Percentiles rank a stretch among this genome's conserved stretches.
Conservation (phyloP, 2,888 invertebrate species). For the Neoitamus cyanurus region DNA sequence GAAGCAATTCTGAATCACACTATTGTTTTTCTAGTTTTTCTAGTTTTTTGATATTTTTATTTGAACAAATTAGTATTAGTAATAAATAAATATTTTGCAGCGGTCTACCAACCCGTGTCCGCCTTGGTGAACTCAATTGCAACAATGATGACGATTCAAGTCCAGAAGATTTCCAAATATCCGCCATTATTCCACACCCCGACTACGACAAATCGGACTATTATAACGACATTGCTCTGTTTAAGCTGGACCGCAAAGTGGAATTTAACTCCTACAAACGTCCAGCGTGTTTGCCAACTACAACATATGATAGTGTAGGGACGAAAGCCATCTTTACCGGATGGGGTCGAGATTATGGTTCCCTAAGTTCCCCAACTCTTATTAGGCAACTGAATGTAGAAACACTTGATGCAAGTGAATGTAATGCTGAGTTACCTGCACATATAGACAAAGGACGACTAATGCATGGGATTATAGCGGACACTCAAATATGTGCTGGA, state of each 20-base stretch:
- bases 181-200: slow-evolving; percentile 61
- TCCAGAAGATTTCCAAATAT: slow-evolving; percentile 60
- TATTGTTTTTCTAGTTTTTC: too few species aligned
- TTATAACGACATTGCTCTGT: slow-evolving; percentile 70
- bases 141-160: slow-evolving; percentile 57
- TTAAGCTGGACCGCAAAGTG: slow-evolving; percentile 64
- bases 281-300: slow-evolving; percentile 68
- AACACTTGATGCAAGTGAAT: too few species aligned
- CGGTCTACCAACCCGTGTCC: slow-evolving; percentile 58
- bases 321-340: slow-evolving; percentile 66
- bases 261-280: slow-evolving; percentile 63
- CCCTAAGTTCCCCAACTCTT: slow-evolving; percentile 58
- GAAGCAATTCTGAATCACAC: too few species aligned
- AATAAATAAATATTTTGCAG: slow-evolving; percentile 54
- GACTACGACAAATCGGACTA: slow-evolving; percentile 61
- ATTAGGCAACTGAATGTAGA: too few species aligned
- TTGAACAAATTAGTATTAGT: too few species aligned
- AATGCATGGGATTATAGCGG: slow-evolving; percentile 35
- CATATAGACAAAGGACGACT: too few species aligned
- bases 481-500: slow-evolving; percentile 71
- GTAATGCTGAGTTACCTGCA: too few species aligned
- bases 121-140: slow-evolving; percentile 61
- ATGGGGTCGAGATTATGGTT: slow-evolving; percentile 66
- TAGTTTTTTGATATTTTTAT: too few species aligned
- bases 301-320: slow-evolving; percentile 51